Conservation (phyloP, 2,113 vertebrate genomes). For the Coryphaenoides rupestris region DNA sequence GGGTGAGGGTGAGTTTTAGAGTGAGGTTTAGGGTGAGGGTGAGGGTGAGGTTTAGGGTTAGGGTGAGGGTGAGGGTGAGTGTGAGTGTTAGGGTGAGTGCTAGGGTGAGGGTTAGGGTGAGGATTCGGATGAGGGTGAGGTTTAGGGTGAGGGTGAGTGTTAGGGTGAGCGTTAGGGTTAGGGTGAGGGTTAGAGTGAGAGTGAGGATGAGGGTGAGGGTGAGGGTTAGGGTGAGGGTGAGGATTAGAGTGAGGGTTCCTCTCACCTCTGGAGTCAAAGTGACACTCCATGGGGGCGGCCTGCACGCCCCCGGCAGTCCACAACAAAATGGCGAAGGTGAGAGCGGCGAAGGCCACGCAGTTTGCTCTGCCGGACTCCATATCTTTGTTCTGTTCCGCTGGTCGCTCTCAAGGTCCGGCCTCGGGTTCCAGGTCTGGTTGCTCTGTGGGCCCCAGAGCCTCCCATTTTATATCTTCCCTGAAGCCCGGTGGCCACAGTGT, state of each 20-base stretch:
- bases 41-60: too few relatives aligned
- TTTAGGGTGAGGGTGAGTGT: too few relatives aligned
- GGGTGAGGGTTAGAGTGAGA: too few relatives aligned
- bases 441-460: constrained; percentile 23
- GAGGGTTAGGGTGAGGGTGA: too few relatives aligned
- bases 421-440: constrained; percentile 26
- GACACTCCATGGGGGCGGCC: constrained; percentile 81
- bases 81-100: too few relatives aligned
- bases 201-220: too few relatives aligned
- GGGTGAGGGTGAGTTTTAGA: too few relatives aligned
- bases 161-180: too few relatives aligned
- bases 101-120: too few relatives aligned
- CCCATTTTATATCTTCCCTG: constrained; percentile 68
- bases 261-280: constrained; percentile 89
- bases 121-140: too few relatives aligned
- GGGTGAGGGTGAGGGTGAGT: neutral
- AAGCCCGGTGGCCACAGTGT: constrained; percentile 36
- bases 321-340: constrained; percentile 53
- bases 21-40: too few relatives aligned
- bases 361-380: constrained; percentile 71
- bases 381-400: constrained; percentile 55
- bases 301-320: constrained; percentile 61
- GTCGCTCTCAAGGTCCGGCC: constrained; percentile 22
- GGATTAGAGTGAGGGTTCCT: neutral
- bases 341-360: constrained; percentile 38